phyloP scores from a whole-genome alignment of 2,797 vertebrate genomes.

The Sebastes minor region DNA sequence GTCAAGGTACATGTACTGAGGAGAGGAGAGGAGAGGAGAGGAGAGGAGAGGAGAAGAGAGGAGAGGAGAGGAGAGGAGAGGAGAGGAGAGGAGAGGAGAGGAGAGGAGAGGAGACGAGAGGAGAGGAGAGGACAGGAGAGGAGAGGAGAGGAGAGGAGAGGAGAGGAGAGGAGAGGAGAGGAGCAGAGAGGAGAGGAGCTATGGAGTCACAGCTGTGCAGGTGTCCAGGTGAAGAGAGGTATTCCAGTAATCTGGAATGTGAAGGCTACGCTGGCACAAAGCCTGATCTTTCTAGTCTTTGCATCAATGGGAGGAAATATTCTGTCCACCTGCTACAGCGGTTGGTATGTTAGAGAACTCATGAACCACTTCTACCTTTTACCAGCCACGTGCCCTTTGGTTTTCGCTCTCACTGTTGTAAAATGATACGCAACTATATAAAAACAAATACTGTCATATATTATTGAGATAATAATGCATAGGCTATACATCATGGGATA shows the following conservation, averaged over 20 bases:
- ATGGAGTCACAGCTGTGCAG: slow-evolving; percentile 49
- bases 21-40: not conserved
- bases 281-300: slow-evolving; percentile 32
- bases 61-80: not conserved
- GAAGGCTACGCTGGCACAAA: slow-evolving; percentile 48
- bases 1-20: slow-evolving; percentile 1
- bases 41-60: not conserved
- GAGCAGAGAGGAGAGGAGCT: not conserved
- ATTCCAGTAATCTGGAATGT: slow-evolving; percentile 65
- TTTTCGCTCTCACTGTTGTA: not conserved
- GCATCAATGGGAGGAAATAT: slow-evolving; percentile 21
- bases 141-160: not conserved
- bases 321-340: slow-evolving; percentile 18
- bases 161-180: not conserved
- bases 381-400: not conserved
- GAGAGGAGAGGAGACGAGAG: not conserved
- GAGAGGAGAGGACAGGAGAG: not conserved
- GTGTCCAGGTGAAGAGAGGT: slow-evolving; percentile 58
- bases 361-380: not conserved
- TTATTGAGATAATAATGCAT: not conserved
- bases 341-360: slow-evolving; percentile 12
- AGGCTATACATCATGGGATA: not conserved
- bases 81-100: not conserved
- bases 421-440: not conserved
- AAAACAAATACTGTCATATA: not conserved